phyloP scores from a whole-genome alignment of 2,113 vertebrate genomes.

The Opisthocomus hoazin region DNA sequence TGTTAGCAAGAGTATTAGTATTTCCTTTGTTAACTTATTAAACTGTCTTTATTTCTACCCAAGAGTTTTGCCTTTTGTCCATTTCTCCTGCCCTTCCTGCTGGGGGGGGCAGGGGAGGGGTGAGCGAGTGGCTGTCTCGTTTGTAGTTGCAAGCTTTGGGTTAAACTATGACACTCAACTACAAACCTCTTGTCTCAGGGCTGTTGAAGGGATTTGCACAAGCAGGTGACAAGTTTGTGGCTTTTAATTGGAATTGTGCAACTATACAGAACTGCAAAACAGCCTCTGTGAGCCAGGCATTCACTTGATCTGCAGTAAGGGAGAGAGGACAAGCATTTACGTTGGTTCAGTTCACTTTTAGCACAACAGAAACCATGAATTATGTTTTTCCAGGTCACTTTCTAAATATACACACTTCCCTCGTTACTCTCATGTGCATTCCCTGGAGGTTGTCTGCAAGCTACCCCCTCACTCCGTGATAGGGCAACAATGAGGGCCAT shows the following conservation, averaged over 20 bases:
- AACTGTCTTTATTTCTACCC: too few relatives aligned
- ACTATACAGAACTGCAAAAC: background rate
- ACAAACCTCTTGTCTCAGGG: background rate
- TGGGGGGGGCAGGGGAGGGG: too few relatives aligned
- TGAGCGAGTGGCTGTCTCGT: too few relatives aligned
- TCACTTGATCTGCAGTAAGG: background rate
- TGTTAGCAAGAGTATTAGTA: too few relatives aligned
- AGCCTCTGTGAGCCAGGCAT: background rate
- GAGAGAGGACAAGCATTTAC: background rate
- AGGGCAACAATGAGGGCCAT: background rate
- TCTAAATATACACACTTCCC: background rate
- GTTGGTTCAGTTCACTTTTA: background rate
- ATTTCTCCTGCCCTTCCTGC: too few relatives aligned
- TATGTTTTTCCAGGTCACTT: constrained; percentile 20
- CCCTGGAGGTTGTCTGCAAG: background rate
- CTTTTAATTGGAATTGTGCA: background rate
- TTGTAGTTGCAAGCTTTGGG: too few relatives aligned
- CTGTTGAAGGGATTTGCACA: background rate
- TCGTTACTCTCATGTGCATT: background rate
- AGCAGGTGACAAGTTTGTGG: background rate
- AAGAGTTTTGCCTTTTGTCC: too few relatives aligned
- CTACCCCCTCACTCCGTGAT: background rate
- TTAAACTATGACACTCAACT: too few relatives aligned
- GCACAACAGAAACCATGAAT: background rate
- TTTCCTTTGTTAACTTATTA: too few relatives aligned